Base-by-base conservation (phyloP, 2,888 invertebrate genomes). In the Calliscelio sp. region DNA sequence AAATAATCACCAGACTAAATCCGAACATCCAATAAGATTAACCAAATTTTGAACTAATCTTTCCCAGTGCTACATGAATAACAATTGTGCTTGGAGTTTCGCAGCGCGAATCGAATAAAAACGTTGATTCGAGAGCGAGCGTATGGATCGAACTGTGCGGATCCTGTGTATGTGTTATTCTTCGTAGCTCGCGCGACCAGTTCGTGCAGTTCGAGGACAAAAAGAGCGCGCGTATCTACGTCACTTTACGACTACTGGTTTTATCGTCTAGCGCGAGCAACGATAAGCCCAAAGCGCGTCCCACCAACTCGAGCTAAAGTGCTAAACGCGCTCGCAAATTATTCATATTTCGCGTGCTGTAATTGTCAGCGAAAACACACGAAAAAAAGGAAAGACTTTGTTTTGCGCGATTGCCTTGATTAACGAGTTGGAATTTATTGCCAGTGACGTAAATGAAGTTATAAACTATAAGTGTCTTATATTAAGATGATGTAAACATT, bases 181-280 rank as follows among this genome's bases (percentile, higher is more conserved):
- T 18, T 35, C 63, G 38, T 18, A 35, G 44, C 46, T 78, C 59
- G 38, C 79, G 46, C 71, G 65, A 80, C 71, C 51, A 57, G 81
- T 81, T 59, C 63, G 79, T 51, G 44, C 28, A 68, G 70, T 46
- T 68, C 70, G 82, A 77, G 77, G 71, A 82, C 77, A 77, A 61
- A 77, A 71, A 75, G 55, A 59, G 68, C 66, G 63, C 38, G 51
- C 38, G 59, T 63, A 63, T 61, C 57, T 65, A 70, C 82, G 77
- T 82, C 82, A 77, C 68, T 82, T 82, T 82, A 82, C 59, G 82
- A 82, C 82, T 71, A 71, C 82, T 82, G 82, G 65, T 82, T 82
- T 82, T 82, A 82, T 82, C 71, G 65, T 55, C 49, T 38, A 32
- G 44, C 32, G 51, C 38, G 41, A 18, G 2, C 65, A 16, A 25